These are phyloP conservation scores for Lampropteryx suffumata DNA, from an alignment of 2,888 invertebrate genomes.

Conservation along the genomic window DNA sequence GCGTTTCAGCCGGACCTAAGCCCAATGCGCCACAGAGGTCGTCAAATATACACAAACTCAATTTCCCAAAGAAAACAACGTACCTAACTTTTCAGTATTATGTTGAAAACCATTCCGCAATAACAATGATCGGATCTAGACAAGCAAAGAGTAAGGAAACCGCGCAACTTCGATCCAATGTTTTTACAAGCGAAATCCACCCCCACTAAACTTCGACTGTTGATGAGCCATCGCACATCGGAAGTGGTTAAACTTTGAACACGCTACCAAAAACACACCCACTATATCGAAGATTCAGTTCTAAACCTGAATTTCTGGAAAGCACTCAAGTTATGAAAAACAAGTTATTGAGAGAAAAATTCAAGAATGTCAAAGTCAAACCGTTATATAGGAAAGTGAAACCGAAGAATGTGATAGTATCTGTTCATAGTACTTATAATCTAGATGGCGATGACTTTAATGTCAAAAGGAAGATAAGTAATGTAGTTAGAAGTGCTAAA, in stretches of 20 bases:
- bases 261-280: conserved; percentile 34
- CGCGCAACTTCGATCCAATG: conserved; percentile 18
- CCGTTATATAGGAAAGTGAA: conserved; percentile 63
- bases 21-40: too few species aligned
- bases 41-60: too few species aligned
- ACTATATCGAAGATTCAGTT: conserved; percentile 12
- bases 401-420: conserved; percentile 40
- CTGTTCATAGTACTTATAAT: conserved; percentile 49
- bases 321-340: conserved; percentile 42
- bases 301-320: conserved; percentile 11
- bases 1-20: too few species aligned
- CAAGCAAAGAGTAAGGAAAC: conserved; percentile 9
- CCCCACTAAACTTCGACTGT: conserved; percentile 29
- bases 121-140: conserved; percentile 14
- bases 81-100: background rate
- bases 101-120: conserved; percentile 4
- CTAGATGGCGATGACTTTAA: conserved; percentile 59
- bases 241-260: conserved; percentile 29
- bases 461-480: conserved; percentile 48
- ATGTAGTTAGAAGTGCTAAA: conserved; percentile 33
- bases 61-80: background rate
- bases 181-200: conserved; percentile 22
- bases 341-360: conserved; percentile 48
- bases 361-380: conserved; percentile 61
- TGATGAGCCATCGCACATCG: conserved; percentile 27